Evolutionary conservation across 2,797 vertebrate genomes (phyloP), one percentile per base, ranked within the genome.

Genomic region (Spizella passerina): DNA sequence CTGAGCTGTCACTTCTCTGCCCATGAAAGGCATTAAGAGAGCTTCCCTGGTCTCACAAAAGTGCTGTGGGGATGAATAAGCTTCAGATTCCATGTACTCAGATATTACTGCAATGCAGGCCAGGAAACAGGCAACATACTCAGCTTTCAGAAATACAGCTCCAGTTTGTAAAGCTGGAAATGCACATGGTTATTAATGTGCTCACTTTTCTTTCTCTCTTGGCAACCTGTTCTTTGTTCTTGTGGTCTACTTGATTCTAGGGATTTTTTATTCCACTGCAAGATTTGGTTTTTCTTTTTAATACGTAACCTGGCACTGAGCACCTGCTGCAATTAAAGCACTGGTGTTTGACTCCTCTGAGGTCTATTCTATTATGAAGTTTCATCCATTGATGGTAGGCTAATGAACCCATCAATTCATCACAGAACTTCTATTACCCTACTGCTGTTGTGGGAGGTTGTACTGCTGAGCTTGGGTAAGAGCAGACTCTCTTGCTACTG

Each of bases 351-450:
- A 77, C 65, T 94, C 94, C 95, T 93, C 56, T 82, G 94, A 95
- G 96, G 94, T 95, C 88, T 76, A 38, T 61, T 92, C 84, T 93
- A 76, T 92, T 95, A 96, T 69, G 79, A 97, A 96, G 61, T 71
- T 80, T 91, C 95, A 88, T 88, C 93, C 92, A 96, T 97, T 95
- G 96, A 97, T 96, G 96, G 93, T 88, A 94, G 70, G 68, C 91
- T 97, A 97, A 97, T 96, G 95, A 97, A 96, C 90, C 81, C 82
- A 96, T 96, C 93, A 96, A 94, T 97, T 97, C 95, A 96, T 97
- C 95, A 94, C 93, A 97, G 95, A 61, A 87, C 86, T 95, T 92
- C 88, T 95, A 94, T 95, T 95, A 91, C 94, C 75, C 80, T 82
- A 34, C 86, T 91, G 94, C 73, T 96, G 73, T 69, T 94, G 91